Conservation (phyloP, 2,888 invertebrate species). For the Arrhopalites spinosus region DNA sequence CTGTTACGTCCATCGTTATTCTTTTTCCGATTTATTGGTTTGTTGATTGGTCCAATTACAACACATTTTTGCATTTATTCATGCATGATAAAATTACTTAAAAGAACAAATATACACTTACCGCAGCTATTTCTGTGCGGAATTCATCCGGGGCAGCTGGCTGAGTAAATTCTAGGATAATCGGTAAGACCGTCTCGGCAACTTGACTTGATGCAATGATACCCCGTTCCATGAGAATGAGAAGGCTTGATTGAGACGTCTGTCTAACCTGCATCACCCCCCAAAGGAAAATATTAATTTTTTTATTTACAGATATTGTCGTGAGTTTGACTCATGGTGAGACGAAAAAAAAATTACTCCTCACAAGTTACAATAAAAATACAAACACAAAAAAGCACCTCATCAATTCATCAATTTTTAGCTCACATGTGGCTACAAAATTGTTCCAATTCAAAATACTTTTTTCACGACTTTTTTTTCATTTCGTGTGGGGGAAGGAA, state of each 20-base stretch:
- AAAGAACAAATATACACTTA: constrained; percentile 60
- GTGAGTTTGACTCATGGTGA: no score
- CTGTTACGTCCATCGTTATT: background rate
- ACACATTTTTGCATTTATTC: background rate
- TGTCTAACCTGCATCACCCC: constrained; percentile 66
- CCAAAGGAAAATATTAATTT: no score
- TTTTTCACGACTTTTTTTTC: background rate
- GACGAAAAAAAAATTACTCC: background rate
- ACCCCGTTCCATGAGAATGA: constrained; percentile 69
- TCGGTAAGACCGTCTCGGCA: constrained; percentile 69
- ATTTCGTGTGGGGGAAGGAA: background rate
- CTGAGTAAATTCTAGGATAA: constrained; percentile 66
- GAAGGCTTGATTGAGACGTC: constrained; percentile 68
- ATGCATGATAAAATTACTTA: background rate
- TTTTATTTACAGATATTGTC: background rate
- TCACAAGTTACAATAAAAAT: background rate
- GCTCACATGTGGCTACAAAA: background rate
- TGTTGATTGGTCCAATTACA: background rate
- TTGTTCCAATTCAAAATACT: background rate
- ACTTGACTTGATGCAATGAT: constrained; percentile 67
- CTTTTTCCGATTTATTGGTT: constrained; percentile 1
- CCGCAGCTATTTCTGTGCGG: constrained; percentile 65
- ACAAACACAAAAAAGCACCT: background rate
- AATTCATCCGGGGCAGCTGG: constrained; percentile 64
- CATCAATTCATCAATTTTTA: background rate